A percentile compares a stretch with the other conserved stretches of the same genome.
These are phyloP conservation scores for Leptarthrus brevirostris DNA, from an alignment of 2,888 invertebrate genomes.

Conservation along the genomic window DNA sequence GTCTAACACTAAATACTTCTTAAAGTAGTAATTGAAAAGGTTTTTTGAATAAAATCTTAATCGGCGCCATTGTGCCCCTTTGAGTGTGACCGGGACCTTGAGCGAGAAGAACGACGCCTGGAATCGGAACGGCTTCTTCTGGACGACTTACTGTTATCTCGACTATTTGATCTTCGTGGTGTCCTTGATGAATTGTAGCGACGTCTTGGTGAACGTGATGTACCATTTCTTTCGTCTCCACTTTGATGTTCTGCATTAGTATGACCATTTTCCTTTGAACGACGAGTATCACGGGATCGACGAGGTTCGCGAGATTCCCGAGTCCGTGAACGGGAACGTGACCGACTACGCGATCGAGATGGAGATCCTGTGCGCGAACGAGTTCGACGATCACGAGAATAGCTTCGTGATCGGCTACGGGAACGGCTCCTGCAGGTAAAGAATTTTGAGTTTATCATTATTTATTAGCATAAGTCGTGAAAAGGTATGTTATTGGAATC, in stretches of 20 bases:
- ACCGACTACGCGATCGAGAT: conserved; percentile 63
- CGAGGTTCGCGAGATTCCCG: conserved; percentile 58
- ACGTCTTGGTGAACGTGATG: conserved; percentile 48
- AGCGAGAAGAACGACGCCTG: conserved; percentile 50
- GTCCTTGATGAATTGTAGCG: conserved; percentile 47
- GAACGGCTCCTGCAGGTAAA: conserved; percentile 60
- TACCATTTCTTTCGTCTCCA: conserved; percentile 42
- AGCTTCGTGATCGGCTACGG: conserved; percentile 75
- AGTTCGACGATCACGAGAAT: conserved; percentile 70
- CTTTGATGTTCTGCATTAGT: conserved; percentile 45
- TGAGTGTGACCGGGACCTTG: conserved; percentile 45
- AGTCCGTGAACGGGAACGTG: conserved; percentile 65
- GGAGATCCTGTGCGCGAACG: conserved; percentile 68
- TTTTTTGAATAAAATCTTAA: neutral
- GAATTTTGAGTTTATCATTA: conserved; percentile 6
- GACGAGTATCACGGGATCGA: conserved; percentile 41
- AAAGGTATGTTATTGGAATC: neutral
- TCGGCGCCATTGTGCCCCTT: conserved; percentile 38
- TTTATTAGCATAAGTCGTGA: conserved; percentile 55
- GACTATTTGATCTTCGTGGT: conserved; percentile 51
- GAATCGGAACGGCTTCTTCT: conserved; percentile 51
- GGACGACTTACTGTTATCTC: conserved; percentile 52
- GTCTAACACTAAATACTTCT: neutral
- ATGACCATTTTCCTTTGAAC: conserved; percentile 51
- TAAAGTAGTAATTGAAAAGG: neutral